Evolutionary conservation across 2,888 invertebrate species (phyloP), one percentile per base, ranked within the genome.

Genomic region (Caenorhabditis sinica): DNA sequence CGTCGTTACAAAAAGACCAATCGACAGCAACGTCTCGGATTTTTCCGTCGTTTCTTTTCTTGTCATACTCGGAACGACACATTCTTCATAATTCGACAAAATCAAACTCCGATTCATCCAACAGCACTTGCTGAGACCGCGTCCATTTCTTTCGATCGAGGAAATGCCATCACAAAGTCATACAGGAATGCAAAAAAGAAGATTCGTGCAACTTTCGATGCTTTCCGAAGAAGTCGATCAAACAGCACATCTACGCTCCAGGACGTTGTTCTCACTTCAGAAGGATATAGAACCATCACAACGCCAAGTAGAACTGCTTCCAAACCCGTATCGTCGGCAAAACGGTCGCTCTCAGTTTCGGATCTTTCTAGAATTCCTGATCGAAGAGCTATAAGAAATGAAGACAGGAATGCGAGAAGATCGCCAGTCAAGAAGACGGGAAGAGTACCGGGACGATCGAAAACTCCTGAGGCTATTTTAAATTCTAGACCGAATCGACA

Each of bases 11-110:
- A 83, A 6, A 86, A 83, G 28, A 68, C 72, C 25, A 76, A 85
- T 30, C 20, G 36, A 1, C 66, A 72, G n/a, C 77, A 87, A 17
- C 72, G 83, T 11, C 53, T 80, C 25, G 83, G 85, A 13, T 49
- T 88, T 13, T 84, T 88, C 53, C 85, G 85, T 4, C 82, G 86
- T 0, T 79, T 88, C 43, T 87, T 88, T 61, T 72, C 84, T n/a
- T 88, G 88, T 49, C 88, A 87, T 30, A 36, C 79, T n/a, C 79
- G 72, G n/a, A 65, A 80, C 56, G 73, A 80, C 30, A 83, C 83
- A 0, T 83, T 83, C 60, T 83, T 83, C 43, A 69, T 83, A 4
- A 40, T 69, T 23, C 66, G 83, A 2, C 30, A 66, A 11, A 45
- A 68, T 33, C 58, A 66, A 28, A 36, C 30, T 36, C 56, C 80